These are phyloP conservation scores for Psittacula echo DNA, from an alignment of 2,797 vertebrate genomes.

Conservation along the genomic window DNA sequence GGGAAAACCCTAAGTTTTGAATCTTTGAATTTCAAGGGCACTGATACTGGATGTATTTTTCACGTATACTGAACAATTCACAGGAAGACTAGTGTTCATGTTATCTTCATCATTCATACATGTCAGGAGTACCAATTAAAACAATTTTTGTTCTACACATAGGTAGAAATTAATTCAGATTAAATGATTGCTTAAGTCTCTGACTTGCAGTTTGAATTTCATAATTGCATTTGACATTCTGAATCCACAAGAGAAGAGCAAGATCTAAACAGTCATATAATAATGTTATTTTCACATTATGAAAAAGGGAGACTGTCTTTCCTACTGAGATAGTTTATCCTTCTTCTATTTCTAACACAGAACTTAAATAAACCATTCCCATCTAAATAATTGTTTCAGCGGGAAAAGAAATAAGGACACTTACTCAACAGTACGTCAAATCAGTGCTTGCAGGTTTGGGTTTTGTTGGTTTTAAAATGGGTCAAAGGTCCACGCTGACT, in stretches of 20 bases:
- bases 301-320: neutral
- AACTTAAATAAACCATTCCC: neutral
- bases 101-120: neutral
- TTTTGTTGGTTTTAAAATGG: neutral
- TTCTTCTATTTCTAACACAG: neutral
- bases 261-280: neutral
- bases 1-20: neutral
- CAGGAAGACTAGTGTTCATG: neutral
- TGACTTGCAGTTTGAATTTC: slow-evolving; percentile 2
- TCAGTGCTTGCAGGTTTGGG: neutral
- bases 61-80: neutral
- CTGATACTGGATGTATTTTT: neutral
- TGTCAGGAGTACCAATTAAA: neutral
- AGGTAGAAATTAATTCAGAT: neutral
- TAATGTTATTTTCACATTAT: neutral
- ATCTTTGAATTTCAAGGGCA: neutral
- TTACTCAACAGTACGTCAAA: neutral
- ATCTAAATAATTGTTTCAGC: neutral
- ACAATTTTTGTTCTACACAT: neutral
- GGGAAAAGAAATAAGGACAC: neutral
- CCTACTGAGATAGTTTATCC: neutral
- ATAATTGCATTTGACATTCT: slow-evolving; percentile 9
- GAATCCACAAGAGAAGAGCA: neutral
- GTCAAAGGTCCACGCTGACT: neutral
- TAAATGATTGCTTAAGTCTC: neutral